Conservation (phyloP, 2,888 invertebrate genomes). For the Lepidocyrtinus sp. region DNA sequence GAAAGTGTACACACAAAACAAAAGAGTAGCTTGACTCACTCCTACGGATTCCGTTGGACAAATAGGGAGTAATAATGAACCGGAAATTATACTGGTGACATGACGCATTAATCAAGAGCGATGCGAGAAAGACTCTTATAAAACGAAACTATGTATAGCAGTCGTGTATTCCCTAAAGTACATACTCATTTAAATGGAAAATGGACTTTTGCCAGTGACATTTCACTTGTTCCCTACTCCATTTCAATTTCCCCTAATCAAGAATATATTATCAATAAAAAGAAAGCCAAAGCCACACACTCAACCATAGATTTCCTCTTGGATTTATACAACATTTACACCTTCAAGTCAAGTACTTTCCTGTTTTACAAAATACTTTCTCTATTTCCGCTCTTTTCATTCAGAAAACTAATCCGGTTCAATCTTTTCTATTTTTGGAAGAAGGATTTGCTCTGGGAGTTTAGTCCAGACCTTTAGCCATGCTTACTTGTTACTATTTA, state of each 20-base stretch:
- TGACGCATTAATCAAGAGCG: slow-evolving; percentile 50
- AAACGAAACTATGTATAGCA: too few species aligned
- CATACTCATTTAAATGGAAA: too few species aligned
- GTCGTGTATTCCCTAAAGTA: too few species aligned
- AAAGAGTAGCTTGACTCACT: slow-evolving; percentile 4
- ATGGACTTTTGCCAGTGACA: background rate
- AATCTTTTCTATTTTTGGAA: background rate
- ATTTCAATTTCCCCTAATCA: slow-evolving; percentile 49
- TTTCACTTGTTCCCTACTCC: too few species aligned
- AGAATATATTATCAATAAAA: background rate
- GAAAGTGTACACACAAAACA: background rate
- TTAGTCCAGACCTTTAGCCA: background rate
- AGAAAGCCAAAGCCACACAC: background rate
- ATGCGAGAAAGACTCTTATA: background rate
- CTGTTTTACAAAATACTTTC: background rate
- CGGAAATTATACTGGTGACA: slow-evolving; percentile 61
- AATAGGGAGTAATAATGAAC: slow-evolving; percentile 53
- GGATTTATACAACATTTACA: too few species aligned
- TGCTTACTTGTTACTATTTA: background rate
- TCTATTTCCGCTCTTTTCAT: background rate
- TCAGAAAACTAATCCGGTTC: background rate
- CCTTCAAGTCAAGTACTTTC: too few species aligned
- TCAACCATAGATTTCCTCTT: background rate
- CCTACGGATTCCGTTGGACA: slow-evolving; percentile 54
- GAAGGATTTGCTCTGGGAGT: background rate